A percentile compares a stretch with the other conserved stretches of the same genome.
phyloP scores from a whole-genome alignment of 2,888 invertebrate species.

The Vanessa cardui region DNA sequence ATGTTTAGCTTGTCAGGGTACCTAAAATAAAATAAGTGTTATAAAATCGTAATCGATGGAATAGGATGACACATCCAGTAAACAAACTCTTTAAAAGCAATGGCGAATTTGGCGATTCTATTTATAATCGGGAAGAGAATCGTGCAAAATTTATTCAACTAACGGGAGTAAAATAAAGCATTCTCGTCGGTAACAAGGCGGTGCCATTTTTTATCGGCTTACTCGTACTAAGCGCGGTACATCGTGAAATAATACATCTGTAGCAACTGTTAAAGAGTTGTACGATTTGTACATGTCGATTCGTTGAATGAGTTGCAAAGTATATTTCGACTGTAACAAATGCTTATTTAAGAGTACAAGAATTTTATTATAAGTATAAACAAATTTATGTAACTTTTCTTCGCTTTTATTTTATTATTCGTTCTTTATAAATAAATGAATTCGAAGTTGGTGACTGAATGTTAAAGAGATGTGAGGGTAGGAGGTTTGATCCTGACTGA shows the following conservation, averaged over 20 bases:
- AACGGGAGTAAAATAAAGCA: conserved; percentile 55
- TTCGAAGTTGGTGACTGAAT: no score
- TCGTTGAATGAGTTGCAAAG: conserved; percentile 1
- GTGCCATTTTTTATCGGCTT: conserved; percentile 60
- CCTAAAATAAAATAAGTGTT: no score
- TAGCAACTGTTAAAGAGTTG: conserved; percentile 26
- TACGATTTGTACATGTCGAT: conserved; percentile 19
- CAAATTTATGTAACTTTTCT: no score
- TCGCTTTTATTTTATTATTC: no score
- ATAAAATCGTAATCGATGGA: no score
- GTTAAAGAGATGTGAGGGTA: no score
- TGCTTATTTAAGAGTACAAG: neutral
- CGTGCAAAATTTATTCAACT: conserved; percentile 54
- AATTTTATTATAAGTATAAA: no score
- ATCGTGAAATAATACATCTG: conserved; percentile 48
- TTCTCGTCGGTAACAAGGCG: conserved; percentile 55
- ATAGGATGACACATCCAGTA: no score
- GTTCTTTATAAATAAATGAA: no score
- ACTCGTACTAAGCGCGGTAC: conserved; percentile 61
- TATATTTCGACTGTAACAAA: conserved; percentile 4
- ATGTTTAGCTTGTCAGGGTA: no score
- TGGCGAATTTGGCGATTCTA: conserved; percentile 32
- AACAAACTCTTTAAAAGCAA: no score
- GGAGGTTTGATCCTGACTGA: no score
- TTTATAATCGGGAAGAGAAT: conserved; percentile 55